These are phyloP conservation scores for Drosophila borealis DNA, from an alignment of 2,888 invertebrate genomes.

Conservation along the genomic window DNA sequence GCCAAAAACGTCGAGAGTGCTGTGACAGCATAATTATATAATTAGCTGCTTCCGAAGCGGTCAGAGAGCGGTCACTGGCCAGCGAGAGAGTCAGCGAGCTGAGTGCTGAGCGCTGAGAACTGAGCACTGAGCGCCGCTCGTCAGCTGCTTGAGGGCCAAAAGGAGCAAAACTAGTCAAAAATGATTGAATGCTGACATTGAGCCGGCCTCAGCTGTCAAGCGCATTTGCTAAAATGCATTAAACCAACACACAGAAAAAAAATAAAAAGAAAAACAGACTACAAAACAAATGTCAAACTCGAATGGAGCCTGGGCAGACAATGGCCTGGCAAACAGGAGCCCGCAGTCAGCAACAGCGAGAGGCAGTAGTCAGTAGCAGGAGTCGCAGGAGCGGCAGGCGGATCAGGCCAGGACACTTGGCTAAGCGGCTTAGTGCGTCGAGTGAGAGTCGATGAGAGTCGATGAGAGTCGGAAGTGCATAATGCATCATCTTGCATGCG, in stretches of 20 bases:
- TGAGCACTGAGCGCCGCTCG: constrained; percentile 27
- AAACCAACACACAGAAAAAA: constrained; percentile 42
- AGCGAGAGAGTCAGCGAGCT: not conserved
- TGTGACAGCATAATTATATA: constrained; percentile 82
- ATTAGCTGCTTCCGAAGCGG: constrained; percentile 75
- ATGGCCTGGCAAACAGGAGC: constrained; percentile 31
- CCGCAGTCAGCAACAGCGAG: constrained; percentile 7
- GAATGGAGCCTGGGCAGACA: constrained; percentile 39
- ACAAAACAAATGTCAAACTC: constrained; percentile 44
- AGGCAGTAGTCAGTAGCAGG: not conserved
- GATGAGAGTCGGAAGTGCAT: constrained; percentile 65
- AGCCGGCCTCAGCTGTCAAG: constrained; percentile 70
- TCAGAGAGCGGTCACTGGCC: constrained; percentile 39
- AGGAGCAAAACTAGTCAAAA: constrained; percentile 40
- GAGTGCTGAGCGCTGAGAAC: not conserved
- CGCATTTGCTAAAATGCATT: constrained; percentile 67
- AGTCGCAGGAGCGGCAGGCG: not conserved
- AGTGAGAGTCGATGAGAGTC: constrained; percentile 31
- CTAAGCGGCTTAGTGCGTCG: constrained; percentile 67
- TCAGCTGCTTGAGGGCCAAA: constrained; percentile 56
- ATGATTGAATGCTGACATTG: constrained; percentile 68
- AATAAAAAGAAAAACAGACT: constrained; percentile 3
- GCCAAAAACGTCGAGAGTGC: constrained; percentile 29
- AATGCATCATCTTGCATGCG: constrained; percentile 75
- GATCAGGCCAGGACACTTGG: constrained; percentile 69